These are phyloP conservation scores for Pygmarrhopalites habei DNA, from an alignment of 1,140 invertebrate genomes.

Conservation along the genomic window DNA sequence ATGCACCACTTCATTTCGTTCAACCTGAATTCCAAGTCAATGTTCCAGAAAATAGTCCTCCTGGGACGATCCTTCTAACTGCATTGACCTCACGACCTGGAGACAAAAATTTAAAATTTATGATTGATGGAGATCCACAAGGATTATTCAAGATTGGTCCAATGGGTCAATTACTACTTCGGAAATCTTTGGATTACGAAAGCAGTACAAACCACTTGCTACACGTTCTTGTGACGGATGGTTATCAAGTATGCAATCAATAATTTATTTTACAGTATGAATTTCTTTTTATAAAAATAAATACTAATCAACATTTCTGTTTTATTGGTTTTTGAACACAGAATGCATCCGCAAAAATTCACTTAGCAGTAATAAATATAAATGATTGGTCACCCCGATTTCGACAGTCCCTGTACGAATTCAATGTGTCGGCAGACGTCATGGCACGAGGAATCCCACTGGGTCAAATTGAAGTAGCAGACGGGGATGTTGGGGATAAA, in stretches of 20 bases:
- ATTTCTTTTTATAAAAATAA: no score
- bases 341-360: constrained; percentile 68
- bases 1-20: constrained; percentile 58
- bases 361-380: constrained; percentile 73
- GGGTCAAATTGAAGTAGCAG: constrained; percentile 65
- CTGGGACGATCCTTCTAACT: constrained; percentile 61
- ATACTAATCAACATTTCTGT: no score
- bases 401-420: constrained; percentile 77
- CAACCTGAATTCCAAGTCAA: constrained; percentile 62
- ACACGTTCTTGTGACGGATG: constrained; percentile 75
- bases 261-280: no score
- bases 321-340: no score
- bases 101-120: constrained; percentile 53
- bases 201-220: constrained; percentile 59
- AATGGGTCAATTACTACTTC: constrained; percentile 70
- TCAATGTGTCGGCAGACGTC: constrained; percentile 50
- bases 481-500: constrained; percentile 68
- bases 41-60: constrained; percentile 66
- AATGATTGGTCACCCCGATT: constrained; percentile 91
- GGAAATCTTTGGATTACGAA: constrained; percentile 72
- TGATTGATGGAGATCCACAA: constrained; percentile 57
- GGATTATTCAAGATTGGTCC: constrained; percentile 65
- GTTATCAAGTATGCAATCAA: constrained; percentile 61
- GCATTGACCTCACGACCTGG: constrained; percentile 38
- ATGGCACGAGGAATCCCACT: constrained; percentile 40